A percentile compares a stretch with the other conserved stretches of the same genome.
Evolutionary conservation across 1,140 invertebrate genomes (phyloP).

Genomic region (Diorhabda sublineata): DNA sequence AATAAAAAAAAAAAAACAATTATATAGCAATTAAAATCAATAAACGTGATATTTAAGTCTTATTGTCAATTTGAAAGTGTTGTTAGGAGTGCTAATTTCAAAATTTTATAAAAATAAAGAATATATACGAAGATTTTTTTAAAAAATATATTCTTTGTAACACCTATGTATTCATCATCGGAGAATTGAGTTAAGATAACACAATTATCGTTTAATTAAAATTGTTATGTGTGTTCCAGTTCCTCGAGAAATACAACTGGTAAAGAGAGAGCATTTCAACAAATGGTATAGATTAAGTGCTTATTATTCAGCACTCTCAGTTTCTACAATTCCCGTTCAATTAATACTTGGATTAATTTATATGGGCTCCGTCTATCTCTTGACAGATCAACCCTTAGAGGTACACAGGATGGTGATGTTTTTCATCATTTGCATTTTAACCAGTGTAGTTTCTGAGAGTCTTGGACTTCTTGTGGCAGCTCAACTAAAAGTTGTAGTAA

Average conservation of each 20-base stretch:
- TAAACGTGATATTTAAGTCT: no score
- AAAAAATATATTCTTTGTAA: no score
- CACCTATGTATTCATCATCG: no score
- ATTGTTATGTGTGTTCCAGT: conserved; percentile 58
- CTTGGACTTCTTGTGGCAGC: conserved; percentile 69
- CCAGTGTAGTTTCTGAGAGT: conserved; percentile 70
- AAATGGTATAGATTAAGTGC: conserved; percentile 88
- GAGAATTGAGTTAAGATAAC: no score
- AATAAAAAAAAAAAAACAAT: no score
- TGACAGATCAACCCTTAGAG: conserved; percentile 85
- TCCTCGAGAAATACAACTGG: conserved; percentile 79
- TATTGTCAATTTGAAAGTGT: no score
- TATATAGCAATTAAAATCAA: no score
- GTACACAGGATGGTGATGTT: conserved; percentile 67
- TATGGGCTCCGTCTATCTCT: conserved; percentile 74
- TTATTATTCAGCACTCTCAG: conserved; percentile 81
- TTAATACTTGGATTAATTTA: conserved; percentile 73
- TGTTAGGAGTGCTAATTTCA: no score
- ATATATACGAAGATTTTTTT: no score
- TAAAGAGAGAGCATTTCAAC: conserved; percentile 90
- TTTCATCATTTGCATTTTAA: conserved; percentile 61
- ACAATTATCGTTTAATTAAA: no score
- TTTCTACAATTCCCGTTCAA: conserved; percentile 68
- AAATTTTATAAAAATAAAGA: no score
- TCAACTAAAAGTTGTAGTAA: conserved; percentile 66